Conservation (phyloP, 2,797 vertebrate genomes). For the Lithobates sylvaticus region DNA sequence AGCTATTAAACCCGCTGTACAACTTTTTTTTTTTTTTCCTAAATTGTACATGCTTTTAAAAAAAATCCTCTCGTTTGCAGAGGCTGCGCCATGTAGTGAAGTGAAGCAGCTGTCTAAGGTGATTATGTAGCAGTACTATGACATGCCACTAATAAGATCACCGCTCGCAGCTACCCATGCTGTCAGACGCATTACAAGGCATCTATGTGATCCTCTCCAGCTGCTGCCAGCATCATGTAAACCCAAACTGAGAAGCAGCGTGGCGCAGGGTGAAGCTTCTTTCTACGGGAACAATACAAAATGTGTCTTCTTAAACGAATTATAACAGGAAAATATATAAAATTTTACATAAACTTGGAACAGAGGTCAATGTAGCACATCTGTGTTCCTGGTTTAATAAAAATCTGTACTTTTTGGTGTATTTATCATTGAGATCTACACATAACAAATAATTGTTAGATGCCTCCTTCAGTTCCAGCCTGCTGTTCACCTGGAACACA, state of each 20-base stretch:
- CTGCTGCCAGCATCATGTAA: not conserved
- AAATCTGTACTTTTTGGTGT: not conserved
- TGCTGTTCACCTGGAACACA: no score
- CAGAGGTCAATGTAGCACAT: no score
- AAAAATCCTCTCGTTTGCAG: not conserved
- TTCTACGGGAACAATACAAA: not conserved
- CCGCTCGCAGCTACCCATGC: not conserved
- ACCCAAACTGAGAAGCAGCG: not conserved
- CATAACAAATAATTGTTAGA: not conserved
- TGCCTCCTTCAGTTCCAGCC: no score
- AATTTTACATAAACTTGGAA: no score
- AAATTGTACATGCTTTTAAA: not conserved
- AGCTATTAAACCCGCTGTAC: no score
- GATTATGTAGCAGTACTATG: conserved; percentile 4
- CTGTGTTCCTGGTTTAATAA: not conserved
- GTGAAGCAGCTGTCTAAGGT: conserved; percentile 1
- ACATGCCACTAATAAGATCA: conserved; percentile 12
- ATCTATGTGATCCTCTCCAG: conserved; percentile 6
- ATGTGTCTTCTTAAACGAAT: not conserved
- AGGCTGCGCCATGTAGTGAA: not conserved
- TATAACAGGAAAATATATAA: not conserved
- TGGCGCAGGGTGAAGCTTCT: not conserved
- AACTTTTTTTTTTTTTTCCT: not conserved
- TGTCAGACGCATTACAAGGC: conserved; percentile 1
- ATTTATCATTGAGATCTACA: not conserved